Conservation (phyloP, 2,113 vertebrate species). For the Oncorhynchus kisutch region DNA sequence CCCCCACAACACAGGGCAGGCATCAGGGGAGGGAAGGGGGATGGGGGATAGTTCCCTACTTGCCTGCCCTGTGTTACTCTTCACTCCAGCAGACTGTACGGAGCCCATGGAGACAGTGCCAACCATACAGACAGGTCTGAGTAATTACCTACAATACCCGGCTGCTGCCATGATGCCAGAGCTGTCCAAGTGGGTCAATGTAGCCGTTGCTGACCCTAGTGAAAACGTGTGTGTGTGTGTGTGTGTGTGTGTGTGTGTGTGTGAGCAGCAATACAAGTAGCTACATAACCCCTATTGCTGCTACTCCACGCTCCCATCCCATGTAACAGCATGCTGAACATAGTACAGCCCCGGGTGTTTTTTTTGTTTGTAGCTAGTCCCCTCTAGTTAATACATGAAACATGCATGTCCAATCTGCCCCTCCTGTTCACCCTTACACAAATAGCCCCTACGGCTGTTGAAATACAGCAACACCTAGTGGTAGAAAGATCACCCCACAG, state of each 20-base stretch:
- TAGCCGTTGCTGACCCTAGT: background rate
- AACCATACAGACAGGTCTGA: background rate
- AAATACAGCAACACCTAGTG: constrained; percentile 63
- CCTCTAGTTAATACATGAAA: constrained; percentile 53
- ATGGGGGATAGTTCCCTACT: constrained; percentile 6
- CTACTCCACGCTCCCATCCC: background rate
- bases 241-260: too few species aligned
- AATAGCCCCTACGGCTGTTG: constrained; percentile 4
- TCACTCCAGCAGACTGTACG: background rate
- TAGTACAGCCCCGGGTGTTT: constrained; percentile 19
- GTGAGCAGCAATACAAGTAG: background rate
- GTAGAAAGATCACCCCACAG: constrained; percentile 2
- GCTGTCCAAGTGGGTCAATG: background rate
- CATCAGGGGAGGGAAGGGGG: constrained; percentile 23
- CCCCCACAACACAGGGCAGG: background rate
- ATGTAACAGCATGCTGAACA: constrained; percentile 7
- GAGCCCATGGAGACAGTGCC: background rate
- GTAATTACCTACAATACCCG: background rate
- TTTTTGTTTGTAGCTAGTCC: background rate
- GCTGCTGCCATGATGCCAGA: background rate
- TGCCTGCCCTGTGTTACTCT: background rate
- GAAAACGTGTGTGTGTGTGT: background rate
- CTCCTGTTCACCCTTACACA: constrained; percentile 26
- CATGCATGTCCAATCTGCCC: constrained; percentile 61
- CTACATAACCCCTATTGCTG: background rate